Conservation (phyloP, 2,888 invertebrate species). For the Lycocerus yunnanus region DNA sequence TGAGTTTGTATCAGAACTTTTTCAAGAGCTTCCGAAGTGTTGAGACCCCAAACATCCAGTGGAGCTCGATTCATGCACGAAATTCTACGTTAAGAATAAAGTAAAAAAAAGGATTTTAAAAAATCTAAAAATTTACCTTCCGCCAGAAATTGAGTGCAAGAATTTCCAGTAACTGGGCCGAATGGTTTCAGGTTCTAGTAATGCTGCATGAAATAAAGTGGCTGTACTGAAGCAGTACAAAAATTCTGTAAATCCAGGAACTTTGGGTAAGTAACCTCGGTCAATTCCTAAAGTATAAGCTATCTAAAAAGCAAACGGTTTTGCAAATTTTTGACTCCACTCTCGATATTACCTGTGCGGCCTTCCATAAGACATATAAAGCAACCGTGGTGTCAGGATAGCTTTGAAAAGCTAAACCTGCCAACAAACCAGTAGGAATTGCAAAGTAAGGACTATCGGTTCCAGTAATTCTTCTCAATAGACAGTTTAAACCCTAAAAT, state of each 20-base stretch:
- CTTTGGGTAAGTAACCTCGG: constrained; percentile 66
- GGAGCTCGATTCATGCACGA: constrained; percentile 63
- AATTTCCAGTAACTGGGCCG: constrained; percentile 85
- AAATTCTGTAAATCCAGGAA: constrained; percentile 71
- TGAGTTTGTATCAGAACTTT: constrained; percentile 56
- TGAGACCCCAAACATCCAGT: constrained; percentile 66
- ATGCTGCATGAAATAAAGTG: constrained; percentile 75
- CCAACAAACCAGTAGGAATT: constrained; percentile 71
- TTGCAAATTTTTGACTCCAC: no score
- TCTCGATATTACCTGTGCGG: constrained; percentile 78
- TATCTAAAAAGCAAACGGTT: constrained; percentile 65
- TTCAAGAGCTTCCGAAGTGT: constrained; percentile 58
- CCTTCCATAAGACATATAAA: constrained; percentile 83
- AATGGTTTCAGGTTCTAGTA: constrained; percentile 77
- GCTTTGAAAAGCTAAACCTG: constrained; percentile 71
- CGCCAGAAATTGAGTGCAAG: constrained; percentile 73
- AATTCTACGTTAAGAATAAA: constrained; percentile 56
- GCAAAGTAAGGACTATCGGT: constrained; percentile 68
- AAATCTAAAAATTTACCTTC: constrained; percentile 57
- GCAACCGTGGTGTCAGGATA: constrained; percentile 80
- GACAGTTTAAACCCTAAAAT: constrained; percentile 67
- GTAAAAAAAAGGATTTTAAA: neutral
- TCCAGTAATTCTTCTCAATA: constrained; percentile 64
- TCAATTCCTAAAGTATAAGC: constrained; percentile 73
- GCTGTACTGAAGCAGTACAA: constrained; percentile 80